These are phyloP conservation scores for Drosophila chauvacae DNA, from an alignment of 1,140 invertebrate species.

Conservation along the genomic window DNA sequence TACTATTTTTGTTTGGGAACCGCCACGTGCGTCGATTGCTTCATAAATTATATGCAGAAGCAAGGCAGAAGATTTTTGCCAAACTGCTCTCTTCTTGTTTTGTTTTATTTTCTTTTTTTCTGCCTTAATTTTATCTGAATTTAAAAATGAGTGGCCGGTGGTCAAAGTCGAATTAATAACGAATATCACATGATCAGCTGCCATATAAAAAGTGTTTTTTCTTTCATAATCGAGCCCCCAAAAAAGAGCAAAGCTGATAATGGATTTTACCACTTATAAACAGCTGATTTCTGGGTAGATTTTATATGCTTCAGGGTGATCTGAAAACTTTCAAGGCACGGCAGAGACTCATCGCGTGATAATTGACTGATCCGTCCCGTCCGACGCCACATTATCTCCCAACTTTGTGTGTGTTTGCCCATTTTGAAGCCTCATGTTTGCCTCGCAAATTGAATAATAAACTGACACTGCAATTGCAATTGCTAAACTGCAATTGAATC, in stretches of 20 bases:
- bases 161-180: slow-evolving; percentile 71
- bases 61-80: slow-evolving; percentile 9
- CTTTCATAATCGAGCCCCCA: slow-evolving; percentile 56
- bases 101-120: slow-evolving; percentile 5
- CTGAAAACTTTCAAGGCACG: slow-evolving; percentile 26
- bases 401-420: slow-evolving; percentile 25
- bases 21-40: slow-evolving; percentile 56
- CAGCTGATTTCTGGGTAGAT: slow-evolving; percentile 46
- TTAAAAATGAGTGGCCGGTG: slow-evolving; percentile 47
- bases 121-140: slow-evolving; percentile 62
- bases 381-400: slow-evolving; percentile 35
- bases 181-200: slow-evolving; percentile 69
- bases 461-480: slow-evolving; percentile 32
- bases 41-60: slow-evolving; percentile 55
- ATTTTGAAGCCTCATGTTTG: slow-evolving; percentile 40
- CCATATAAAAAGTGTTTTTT: slow-evolving; percentile 23
- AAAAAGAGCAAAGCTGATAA: slow-evolving; percentile 19
- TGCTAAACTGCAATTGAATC: slow-evolving; percentile 29
- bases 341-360: slow-evolving; percentile 59
- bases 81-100: slow-evolving; percentile 15
- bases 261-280: slow-evolving; percentile 26
- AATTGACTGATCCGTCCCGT: slow-evolving; percentile 47
- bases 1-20: slow-evolving; percentile 49
- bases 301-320: slow-evolving; percentile 1
- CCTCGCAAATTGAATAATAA: slow-evolving; percentile 44